Percentiles rank a stretch among this genome's conserved stretches.
Evolutionary conservation across 2,888 invertebrate species (phyloP).

Genomic region (Laothoe populi): DNA sequence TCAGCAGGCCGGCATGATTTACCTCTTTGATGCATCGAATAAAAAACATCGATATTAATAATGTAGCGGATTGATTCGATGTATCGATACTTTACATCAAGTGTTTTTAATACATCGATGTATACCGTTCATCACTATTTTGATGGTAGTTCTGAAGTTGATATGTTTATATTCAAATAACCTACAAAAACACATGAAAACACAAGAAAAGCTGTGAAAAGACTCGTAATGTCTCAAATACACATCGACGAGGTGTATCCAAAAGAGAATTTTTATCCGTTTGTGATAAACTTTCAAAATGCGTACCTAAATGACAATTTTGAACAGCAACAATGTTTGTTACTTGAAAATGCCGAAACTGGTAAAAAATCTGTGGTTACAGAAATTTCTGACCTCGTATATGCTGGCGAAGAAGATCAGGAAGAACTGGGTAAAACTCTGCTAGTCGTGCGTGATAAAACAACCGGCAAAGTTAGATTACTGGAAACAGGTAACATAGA

Average conservation of each 20-base stretch:
- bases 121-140: too few species aligned
- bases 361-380: slow-evolving; percentile 50
- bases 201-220: not conserved
- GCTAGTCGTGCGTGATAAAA: slow-evolving; percentile 60
- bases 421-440: slow-evolving; percentile 61
- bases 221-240: slow-evolving; percentile 56
- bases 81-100: too few species aligned
- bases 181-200: too few species aligned
- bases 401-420: slow-evolving; percentile 61
- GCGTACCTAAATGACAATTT: slow-evolving; percentile 65
- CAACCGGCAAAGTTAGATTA: slow-evolving; percentile 67
- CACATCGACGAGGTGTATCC: slow-evolving; percentile 62
- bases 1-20: too few species aligned
- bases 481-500: slow-evolving; percentile 61
- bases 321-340: slow-evolving; percentile 45
- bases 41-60: too few species aligned
- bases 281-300: slow-evolving; percentile 69
- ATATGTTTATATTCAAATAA: too few species aligned
- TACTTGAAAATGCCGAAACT: slow-evolving; percentile 52
- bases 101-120: too few species aligned
- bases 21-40: too few species aligned
- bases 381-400: slow-evolving; percentile 56
- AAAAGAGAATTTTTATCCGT: slow-evolving; percentile 52
- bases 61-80: too few species aligned
- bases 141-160: too few species aligned